Base-by-base conservation (phyloP, 2,797 vertebrate species). In the Enteromius afrohamiltoni region DNA sequence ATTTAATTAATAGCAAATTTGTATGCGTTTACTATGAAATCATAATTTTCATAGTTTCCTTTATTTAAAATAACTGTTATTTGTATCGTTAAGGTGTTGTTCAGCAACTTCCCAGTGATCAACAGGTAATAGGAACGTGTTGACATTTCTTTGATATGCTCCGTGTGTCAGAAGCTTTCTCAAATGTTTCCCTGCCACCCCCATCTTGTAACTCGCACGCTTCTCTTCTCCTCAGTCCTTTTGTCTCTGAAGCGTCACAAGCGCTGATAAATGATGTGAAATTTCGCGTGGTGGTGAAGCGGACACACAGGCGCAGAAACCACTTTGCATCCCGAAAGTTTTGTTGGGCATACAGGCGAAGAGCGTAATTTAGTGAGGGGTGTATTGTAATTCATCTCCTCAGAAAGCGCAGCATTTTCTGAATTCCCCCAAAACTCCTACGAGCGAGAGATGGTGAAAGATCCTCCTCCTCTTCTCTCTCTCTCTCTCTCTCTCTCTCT, bases 351-450 rank as follows among this genome's bases (percentile, higher is more conserved):
- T 19, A 37, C 1, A 2, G 40, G 13, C 11, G 34, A 60, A 71
- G 21, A 34, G 16, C 19, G 10, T 65, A 1, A 49, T 75, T 79
- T 53, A 26, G 69, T 64, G 29, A 81, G 60, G n/a, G 60, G 2
- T 79, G 9, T 19, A 42, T 42, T 58, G 64, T 60, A 60, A 14
- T 31, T 21, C 29, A 71, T 71, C 51, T 58, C 13, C 75, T 83
- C 70, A 85, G 79, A 86, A 88, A 93, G 90, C 88, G 86, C 90
- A 91, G 88, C 93, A 95, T 94, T 94, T 93, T 95, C 93, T 94
- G 93, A 95, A 95, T 95, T 95, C 93, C 93, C 93, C 94, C 91
- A 91, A 93, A 94, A 94, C 93, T 94, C 93, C 93, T 92, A 94
- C 94, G 89, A 86, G 87, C 86, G 83, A 87, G 76, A 87, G 86